Conservation (phyloP, 1,140 invertebrate genomes). For the Drosophila equinoxialis region DNA sequence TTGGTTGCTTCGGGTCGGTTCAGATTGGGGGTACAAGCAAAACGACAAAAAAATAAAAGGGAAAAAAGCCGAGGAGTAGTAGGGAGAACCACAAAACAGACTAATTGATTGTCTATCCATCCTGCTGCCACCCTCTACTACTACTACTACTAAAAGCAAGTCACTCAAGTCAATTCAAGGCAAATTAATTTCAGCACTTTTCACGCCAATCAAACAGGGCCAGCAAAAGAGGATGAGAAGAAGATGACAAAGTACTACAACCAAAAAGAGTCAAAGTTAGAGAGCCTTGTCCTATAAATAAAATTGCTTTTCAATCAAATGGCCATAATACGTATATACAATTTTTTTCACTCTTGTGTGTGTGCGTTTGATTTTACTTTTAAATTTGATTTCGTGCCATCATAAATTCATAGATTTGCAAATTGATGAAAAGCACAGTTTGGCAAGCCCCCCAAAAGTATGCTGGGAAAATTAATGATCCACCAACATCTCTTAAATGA, state of each 20-base stretch:
- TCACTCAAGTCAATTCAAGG: conserved; percentile 5
- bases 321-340: conserved; percentile 19
- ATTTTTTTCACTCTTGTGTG: not conserved
- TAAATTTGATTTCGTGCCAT: not conserved
- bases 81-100: conserved; percentile 31
- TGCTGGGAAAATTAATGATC: too few species aligned
- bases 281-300: conserved; percentile 51
- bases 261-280: not conserved
- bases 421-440: conserved; percentile 8
- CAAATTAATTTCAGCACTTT: conserved; percentile 61
- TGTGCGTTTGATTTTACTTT: not conserved
- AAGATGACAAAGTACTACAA: not conserved
- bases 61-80: too few species aligned
- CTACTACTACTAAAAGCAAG: not conserved
- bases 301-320: conserved; percentile 68
- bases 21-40: conserved; percentile 15
- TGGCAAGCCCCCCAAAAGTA: too few species aligned
- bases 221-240: not conserved
- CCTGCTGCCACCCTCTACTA: not conserved
- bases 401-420: conserved; percentile 3
- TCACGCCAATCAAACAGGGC: conserved; percentile 43
- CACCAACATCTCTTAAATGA: too few species aligned
- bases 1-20: not conserved
- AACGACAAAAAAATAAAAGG: conserved; percentile 38
- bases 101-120: conserved; percentile 61